Evolutionary conservation across 2,113 vertebrate genomes (phyloP), one percentile per base, ranked within the genome.

Genomic region (Actinemys pallida): DNA sequence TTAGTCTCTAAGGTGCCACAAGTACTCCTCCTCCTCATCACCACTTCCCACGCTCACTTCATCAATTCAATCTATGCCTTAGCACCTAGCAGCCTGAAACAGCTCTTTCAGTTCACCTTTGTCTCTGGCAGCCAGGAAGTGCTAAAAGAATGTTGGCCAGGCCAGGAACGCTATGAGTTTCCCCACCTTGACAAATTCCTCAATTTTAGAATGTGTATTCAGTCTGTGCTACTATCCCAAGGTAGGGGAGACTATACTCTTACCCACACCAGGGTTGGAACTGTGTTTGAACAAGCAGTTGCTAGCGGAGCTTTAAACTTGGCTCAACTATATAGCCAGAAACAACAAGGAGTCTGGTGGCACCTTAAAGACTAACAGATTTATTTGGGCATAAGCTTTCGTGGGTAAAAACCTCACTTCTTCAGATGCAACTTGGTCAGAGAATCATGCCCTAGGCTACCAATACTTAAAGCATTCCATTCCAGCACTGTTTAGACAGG

Each of bases 401-500:
- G 39, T 42, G 39, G 39, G 39, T 42, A 42, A 42, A 42, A 42
- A 42, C 39, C 39, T 42, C 39, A 42, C 39, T 42, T 42, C 39
- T 42, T 42, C 39, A 42, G 39, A 42, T 42, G 39, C 39, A 42
- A 42, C 39, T 76, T 90, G 81, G 47, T 86, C 90, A 85, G 45
- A 19, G 22, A 52, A 5, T 29, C 89, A 29, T 0, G 31, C 94
- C 92, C n/a, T 54, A 75, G 81, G 85, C 87, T 78, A 20, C 75
- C 52, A 59, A 45, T 22, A 83, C 59, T 79, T 35, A 10, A 3
- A 35, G 85, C 39, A 57, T 83, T 35, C 3, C 50, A 6, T 0
- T 0, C 0, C n/a, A 47, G 92, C 8, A 3, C 25, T n/a, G 8
- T 7, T n/a, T 7, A 6, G 39, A 42, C 1, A 19, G 54, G 24